Conservation (phyloP, 2,888 invertebrate genomes). For the Hymenopus coronatus region DNA sequence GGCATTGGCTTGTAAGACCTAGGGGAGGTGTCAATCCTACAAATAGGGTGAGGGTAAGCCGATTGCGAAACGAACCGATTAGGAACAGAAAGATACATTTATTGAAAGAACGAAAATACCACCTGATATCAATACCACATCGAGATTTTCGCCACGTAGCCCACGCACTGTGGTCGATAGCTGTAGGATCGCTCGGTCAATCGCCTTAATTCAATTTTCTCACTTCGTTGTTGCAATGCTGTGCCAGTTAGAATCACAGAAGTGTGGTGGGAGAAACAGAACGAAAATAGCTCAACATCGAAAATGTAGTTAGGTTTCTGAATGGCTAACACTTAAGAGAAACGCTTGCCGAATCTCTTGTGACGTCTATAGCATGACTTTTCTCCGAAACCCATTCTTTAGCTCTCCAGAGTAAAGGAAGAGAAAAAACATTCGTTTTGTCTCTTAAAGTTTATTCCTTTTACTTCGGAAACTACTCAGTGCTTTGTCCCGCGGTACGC, state of each 20-base stretch:
- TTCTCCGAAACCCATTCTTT: neutral
- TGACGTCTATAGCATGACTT: neutral
- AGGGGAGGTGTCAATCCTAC: too few species aligned
- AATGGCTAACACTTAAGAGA: neutral
- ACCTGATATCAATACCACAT: neutral
- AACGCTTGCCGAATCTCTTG: neutral
- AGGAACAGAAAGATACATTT: too few species aligned
- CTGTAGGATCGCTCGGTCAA: neutral
- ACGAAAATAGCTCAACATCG: neutral
- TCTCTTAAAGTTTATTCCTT: too few species aligned
- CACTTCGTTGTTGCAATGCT: neutral
- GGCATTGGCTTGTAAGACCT: too few species aligned
- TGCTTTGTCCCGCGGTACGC: too few species aligned
- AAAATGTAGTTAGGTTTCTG: neutral
- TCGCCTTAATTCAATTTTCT: neutral
- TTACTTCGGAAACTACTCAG: too few species aligned
- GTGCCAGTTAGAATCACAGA: neutral
- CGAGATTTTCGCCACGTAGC: neutral
- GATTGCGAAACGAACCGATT: too few species aligned
- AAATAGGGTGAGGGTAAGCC: too few species aligned
- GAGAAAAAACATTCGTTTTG: too few species aligned
- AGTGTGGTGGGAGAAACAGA: neutral
- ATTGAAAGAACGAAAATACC: too few species aligned
- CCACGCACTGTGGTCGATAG: neutral
- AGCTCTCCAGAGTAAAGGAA: neutral